Evolutionary conservation across 2,797 vertebrate genomes (phyloP).

Genomic region (Notamacropus eugenii): DNA sequence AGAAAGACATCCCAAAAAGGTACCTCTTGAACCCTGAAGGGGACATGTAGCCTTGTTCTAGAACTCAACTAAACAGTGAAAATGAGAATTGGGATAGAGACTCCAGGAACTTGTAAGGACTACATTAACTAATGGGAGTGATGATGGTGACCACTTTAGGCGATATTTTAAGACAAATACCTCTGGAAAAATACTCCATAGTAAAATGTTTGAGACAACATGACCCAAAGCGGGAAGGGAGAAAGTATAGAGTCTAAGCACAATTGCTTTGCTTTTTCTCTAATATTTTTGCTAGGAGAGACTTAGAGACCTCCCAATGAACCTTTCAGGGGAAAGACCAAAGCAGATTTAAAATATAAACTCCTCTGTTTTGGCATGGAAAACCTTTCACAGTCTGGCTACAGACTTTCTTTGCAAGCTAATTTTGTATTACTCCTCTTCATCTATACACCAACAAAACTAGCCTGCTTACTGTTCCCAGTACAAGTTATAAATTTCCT

Average conservation of each 20-base stretch:
- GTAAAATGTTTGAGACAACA: neutral
- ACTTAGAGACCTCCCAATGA: neutral
- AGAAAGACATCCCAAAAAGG: neutral
- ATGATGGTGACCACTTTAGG: neutral
- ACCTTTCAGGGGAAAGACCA: neutral
- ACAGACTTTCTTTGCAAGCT: neutral
- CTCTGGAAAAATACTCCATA: neutral
- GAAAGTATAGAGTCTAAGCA: neutral
- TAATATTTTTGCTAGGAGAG: neutral
- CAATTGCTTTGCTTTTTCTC: neutral
- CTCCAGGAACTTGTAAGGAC: neutral
- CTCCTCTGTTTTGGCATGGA: neutral
- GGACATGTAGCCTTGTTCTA: neutral
- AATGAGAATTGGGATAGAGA: neutral
- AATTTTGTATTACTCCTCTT: neutral
- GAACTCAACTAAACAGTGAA: neutral
- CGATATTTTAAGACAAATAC: neutral
- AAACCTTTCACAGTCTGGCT: neutral
- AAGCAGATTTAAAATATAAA: neutral
- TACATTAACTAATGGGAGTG: neutral
- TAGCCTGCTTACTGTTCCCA: neutral
- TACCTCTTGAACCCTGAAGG: neutral
- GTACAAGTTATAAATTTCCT: neutral
- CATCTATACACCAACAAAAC: neutral
- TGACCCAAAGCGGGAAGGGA: neutral